These are phyloP conservation scores for Centroberyx gerrardi DNA, from an alignment of 2,797 vertebrate species.

Conservation along the genomic window DNA sequence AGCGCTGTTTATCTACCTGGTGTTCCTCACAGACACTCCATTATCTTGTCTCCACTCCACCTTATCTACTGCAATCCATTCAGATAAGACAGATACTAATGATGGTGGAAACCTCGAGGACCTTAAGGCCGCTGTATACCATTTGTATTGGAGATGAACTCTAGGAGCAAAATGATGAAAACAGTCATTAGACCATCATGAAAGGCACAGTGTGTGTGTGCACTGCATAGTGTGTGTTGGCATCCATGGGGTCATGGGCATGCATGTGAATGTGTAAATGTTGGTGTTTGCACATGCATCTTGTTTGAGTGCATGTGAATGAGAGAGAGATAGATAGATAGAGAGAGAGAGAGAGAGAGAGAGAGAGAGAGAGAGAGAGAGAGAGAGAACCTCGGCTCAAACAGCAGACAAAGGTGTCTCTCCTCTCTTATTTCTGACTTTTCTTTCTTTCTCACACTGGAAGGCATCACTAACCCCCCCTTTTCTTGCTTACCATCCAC, in stretches of 20 bases:
- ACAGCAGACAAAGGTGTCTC: constrained; percentile 35
- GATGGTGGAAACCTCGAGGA: constrained; percentile 25
- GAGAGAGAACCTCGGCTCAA: constrained; percentile 29
- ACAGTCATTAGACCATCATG: constrained; percentile 1
- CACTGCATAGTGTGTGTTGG: too few relatives aligned
- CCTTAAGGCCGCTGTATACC: background rate
- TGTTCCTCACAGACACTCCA: constrained; percentile 59
- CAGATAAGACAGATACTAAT: constrained; percentile 51
- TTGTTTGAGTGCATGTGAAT: background rate
- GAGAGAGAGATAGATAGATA: background rate
- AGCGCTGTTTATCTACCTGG: constrained; percentile 37
- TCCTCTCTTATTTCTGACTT: constrained; percentile 1
- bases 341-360: background rate
- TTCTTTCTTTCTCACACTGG: too few relatives aligned
- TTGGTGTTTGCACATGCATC: background rate
- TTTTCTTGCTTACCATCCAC: too few relatives aligned
- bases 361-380: background rate
- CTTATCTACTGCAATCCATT: constrained; percentile 46
- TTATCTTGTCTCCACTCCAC: constrained; percentile 61
- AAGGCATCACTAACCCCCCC: too few relatives aligned
- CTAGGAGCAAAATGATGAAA: background rate
- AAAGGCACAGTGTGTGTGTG: background rate
- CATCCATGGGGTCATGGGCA: background rate
- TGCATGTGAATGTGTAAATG: constrained; percentile 1
- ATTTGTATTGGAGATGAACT: constrained; percentile 7